Conservation (phyloP, 35 echinoderm and acorn worm genomes). For the Ptychodera flava region DNA sequence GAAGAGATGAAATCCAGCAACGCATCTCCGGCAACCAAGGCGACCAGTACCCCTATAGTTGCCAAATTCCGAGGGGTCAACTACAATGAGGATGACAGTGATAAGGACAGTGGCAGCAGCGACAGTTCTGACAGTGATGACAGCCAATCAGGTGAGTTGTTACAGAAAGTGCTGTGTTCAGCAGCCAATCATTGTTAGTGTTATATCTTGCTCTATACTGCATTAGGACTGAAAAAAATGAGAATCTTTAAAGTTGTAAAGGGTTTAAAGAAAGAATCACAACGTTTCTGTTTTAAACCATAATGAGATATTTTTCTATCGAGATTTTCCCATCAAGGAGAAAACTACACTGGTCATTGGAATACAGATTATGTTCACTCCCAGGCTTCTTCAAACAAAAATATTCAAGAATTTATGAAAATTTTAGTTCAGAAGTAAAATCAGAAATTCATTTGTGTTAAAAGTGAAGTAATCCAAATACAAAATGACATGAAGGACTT, state of each 20-base stretch:
- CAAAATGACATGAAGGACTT: too few species aligned
- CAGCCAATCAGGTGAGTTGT: conserved; percentile 24
- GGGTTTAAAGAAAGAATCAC: not conserved
- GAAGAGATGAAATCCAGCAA: conserved; percentile 42
- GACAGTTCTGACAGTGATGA: conserved; percentile 18
- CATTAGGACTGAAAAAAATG: not conserved
- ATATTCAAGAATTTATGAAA: too few species aligned
- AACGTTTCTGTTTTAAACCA: not conserved
- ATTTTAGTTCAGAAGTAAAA: too few species aligned
- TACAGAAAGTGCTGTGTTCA: not conserved
- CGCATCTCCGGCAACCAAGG: conserved; percentile 20
- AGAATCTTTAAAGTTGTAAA: not conserved
- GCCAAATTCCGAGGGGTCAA: conserved; percentile 25
- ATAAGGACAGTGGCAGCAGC: not conserved
- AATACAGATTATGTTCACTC: too few species aligned
- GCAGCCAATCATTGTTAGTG: not conserved
- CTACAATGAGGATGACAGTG: conserved; percentile 12
- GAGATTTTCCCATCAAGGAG: not conserved
- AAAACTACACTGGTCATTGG: too few species aligned
- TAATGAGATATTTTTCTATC: not conserved
- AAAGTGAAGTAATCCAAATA: too few species aligned
- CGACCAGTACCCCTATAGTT: conserved; percentile 3
- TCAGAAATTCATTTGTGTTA: too few species aligned
- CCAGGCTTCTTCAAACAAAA: too few species aligned
- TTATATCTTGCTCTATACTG: not conserved